These are phyloP conservation scores for Takifugu ocellatus DNA, from an alignment of 2,797 vertebrate species.

Conservation along the genomic window DNA sequence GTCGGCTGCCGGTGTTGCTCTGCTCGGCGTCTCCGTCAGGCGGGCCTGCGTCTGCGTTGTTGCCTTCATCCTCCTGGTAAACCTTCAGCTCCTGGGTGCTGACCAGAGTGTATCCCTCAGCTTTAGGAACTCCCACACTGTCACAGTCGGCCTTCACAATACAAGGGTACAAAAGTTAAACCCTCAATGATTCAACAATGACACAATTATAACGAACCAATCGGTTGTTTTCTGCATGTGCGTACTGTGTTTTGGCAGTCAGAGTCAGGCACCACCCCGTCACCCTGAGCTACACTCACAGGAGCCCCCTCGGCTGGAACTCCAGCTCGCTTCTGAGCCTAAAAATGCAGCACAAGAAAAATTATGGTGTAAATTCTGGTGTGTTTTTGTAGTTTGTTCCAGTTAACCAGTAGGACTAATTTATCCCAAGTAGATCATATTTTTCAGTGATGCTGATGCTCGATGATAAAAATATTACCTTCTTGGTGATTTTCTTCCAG, in stretches of 20 bases:
- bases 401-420: not conserved
- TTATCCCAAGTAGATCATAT: too few species aligned
- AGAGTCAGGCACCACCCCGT: slow-evolving; percentile 48
- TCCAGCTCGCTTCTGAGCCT: slow-evolving; percentile 73
- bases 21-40: slow-evolving; percentile 22
- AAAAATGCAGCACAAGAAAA: slow-evolving; percentile 7
- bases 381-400: not conserved
- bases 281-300: slow-evolving; percentile 37
- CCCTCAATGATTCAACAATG: not conserved
- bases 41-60: not conserved
- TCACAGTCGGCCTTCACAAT: slow-evolving; percentile 36
- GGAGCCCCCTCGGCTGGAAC: slow-evolving; percentile 27
- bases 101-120: slow-evolving; percentile 49
- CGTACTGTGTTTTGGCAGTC: slow-evolving; percentile 41
- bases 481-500: slow-evolving; percentile 81
- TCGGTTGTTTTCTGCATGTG: not conserved
- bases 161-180: slow-evolving; percentile 9
- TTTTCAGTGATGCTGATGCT: too few species aligned
- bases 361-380: not conserved
- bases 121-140: slow-evolving; percentile 26
- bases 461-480: slow-evolving; percentile 69
- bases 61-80: slow-evolving; percentile 8
- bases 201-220: not conserved
- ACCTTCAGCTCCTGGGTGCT: slow-evolving; percentile 42
- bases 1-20: slow-evolving; percentile 29